Conservation (phyloP, 2,888 invertebrate genomes). For the Nymphalis urticae region DNA sequence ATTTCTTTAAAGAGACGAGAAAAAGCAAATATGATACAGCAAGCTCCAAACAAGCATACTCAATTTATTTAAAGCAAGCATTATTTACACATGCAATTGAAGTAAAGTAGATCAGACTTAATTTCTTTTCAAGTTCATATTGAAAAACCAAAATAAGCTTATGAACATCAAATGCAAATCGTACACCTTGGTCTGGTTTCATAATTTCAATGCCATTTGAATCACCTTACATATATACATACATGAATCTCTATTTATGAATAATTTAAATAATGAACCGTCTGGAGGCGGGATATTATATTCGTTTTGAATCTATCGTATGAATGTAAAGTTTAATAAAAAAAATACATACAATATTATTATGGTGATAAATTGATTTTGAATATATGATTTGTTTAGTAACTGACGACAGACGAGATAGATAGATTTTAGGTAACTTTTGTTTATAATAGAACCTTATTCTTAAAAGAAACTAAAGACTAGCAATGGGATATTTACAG, state of each 20-base stretch:
- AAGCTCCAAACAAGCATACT: not conserved
- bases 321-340: too few relatives aligned
- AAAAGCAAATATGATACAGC: not conserved
- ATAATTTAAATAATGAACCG: slow-evolving; percentile 22
- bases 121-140: slow-evolving; percentile 51
- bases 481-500: too few relatives aligned
- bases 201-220: slow-evolving; percentile 58
- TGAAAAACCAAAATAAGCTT: slow-evolving; percentile 47
- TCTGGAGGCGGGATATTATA: slow-evolving; percentile 12
- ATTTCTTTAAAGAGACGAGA: not conserved
- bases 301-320: not conserved
- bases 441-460: too few relatives aligned
- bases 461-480: too few relatives aligned
- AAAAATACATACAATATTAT: too few relatives aligned
- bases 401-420: too few relatives aligned
- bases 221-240: slow-evolving; percentile 62
- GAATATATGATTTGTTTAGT: too few relatives aligned
- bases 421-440: too few relatives aligned
- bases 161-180: slow-evolving; percentile 48
- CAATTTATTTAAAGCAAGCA: not conserved
- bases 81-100: slow-evolving; percentile 10
- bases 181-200: slow-evolving; percentile 65
- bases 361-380: too few relatives aligned
- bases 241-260: slow-evolving; percentile 49
- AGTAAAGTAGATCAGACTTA: slow-evolving; percentile 30